Evolutionary conservation across 2,797 vertebrate species (phyloP), one percentile per base, ranked within the genome.

Genomic region (Lepidocolaptes lacrymiger): DNA sequence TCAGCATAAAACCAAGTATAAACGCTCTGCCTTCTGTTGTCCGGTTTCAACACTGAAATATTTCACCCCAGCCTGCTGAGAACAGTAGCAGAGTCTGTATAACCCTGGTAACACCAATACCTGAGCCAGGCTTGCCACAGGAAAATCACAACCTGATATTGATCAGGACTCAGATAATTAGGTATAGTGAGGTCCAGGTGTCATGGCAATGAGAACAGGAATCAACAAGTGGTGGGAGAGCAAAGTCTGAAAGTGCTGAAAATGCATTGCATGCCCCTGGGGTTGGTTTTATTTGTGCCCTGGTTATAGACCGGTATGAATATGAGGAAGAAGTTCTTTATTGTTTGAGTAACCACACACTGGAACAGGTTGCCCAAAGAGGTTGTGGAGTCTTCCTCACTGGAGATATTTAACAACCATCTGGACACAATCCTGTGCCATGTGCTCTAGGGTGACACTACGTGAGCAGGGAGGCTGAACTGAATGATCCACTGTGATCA

Each of bases 51-150:
- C 28, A 30, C 4, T 5, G 1, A 68, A 84, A 71, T 52, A 75
- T 51, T n/a, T 23, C 16, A 32, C 7, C 23, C 27, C 22, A 30
- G 11, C 18, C 6, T 22, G 14, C 17, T 68, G 37, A 48, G 27
- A 71, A 5, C 14, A 27, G 28, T 22, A 49, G 21, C 20, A 80
- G n/a, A 48, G 8, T 24, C 30, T 48, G 10, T 41, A 30, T 5
- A 44, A 37, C 5, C 11, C 2, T 0, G 0, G 36, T 32, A n/a
- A 30, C 7, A 28, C 14, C 3, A 2, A 34, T 27, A 10, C 6
- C 30, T 56, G 36, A 51, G 32, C 39, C 43, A 63, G 20, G 32
- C 24, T 59, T 71, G 12, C 27, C 21, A 16, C 3, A 14, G 16
- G 26, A 79, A 3, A 5, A 71, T 23, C 32, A 56, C 17, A 71